These are phyloP conservation scores for Hydrotaea cyrtoneurina DNA, from an alignment of 2,888 invertebrate genomes.

Conservation along the genomic window DNA sequence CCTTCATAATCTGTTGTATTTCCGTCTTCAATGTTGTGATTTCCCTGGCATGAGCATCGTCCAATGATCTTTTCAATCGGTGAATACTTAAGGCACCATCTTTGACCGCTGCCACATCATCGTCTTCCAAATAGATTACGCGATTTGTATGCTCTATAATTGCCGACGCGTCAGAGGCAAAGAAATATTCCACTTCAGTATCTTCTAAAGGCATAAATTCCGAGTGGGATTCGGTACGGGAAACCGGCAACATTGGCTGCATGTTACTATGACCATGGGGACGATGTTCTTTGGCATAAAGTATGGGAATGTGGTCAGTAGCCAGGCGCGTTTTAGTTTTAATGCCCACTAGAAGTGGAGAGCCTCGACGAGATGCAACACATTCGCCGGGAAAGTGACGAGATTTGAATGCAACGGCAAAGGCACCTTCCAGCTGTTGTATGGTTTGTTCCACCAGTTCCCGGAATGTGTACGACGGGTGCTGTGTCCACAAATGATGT, in stretches of 20 bases:
- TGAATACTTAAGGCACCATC: conserved; percentile 97
- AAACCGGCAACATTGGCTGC: conserved; percentile 84
- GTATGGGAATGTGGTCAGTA: conserved; percentile 98
- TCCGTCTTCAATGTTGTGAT: conserved; percentile 98
- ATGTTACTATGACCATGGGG: conserved; percentile 84
- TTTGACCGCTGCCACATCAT: conserved; percentile 96
- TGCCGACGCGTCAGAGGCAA: conserved; percentile 99
- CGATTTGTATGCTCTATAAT: conserved; percentile 99
- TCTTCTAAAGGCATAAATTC: conserved; percentile 95
- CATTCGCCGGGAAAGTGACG: conserved; percentile 97
- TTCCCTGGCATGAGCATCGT: conserved; percentile 94
- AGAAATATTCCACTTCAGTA: conserved; percentile 98
- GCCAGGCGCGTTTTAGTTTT: conserved; percentile 96
- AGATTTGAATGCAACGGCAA: conserved; percentile 98
- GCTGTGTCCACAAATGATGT: conserved; percentile 94
- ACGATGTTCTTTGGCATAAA: conserved; percentile 88
- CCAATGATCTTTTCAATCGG: conserved; percentile 89
- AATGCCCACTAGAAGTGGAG: conserved; percentile 97
- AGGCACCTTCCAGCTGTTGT: conserved; percentile 99
- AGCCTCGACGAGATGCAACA: conserved; percentile 97
- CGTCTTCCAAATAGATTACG: conserved; percentile 98
- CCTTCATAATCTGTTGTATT: conserved; percentile 99
- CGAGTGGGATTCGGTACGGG: conserved; percentile 92
- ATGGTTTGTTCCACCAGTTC: conserved; percentile 98
- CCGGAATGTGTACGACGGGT: conserved; percentile 94